Base-by-base conservation (phyloP, 2,888 invertebrate species). In the Epinotia demarniana region DNA sequence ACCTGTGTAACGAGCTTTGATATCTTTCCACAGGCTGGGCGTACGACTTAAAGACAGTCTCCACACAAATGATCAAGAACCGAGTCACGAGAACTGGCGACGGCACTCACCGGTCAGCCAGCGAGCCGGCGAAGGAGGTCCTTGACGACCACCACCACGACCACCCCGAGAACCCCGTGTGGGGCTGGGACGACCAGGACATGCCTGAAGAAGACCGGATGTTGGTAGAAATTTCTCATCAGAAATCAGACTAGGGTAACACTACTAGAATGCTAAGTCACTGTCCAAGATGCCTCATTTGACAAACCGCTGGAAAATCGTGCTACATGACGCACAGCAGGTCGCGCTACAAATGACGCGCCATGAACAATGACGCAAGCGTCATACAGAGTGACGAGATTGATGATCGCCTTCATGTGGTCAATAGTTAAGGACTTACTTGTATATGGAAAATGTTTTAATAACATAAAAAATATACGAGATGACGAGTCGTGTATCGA, bases 181-280 rank as follows among this genome's bases (percentile, higher is more conserved):
- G 97, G 97, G 98, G 98, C 0, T 98, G 97, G 98, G 97, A 96
- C 53, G 98, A 98, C 84, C 87, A 91, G 75, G 97, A 97, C 81
- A 96, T 98, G 95, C 90, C 94, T 0, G 94, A 95, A 2, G 96
- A 97, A 69, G 97, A 97, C 73, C 95, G 95, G 77, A 87, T 94
- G 75, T 85, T 93, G 58, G 95, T 94, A 0, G 89, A 94, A 85
- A 92, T 94, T 16, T 85, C 83, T 18, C 89, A 93, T 77, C 87
- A 80, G 79, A 90, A 91, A 85, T 43, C 43, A 46, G 71, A 67
- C 16, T 75, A 75, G 62, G n/a, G 19, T 1, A 27, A 16, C 55
- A 53, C 23, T 16, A 16, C n/a, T 53, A 33, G 16, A 3, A 66
- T 9, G 39, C 39, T 39, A 9, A 39, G 39, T 8, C 33, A 8